Conservation (phyloP, 2,797 vertebrate species). For the Brachymystax lenok region DNA sequence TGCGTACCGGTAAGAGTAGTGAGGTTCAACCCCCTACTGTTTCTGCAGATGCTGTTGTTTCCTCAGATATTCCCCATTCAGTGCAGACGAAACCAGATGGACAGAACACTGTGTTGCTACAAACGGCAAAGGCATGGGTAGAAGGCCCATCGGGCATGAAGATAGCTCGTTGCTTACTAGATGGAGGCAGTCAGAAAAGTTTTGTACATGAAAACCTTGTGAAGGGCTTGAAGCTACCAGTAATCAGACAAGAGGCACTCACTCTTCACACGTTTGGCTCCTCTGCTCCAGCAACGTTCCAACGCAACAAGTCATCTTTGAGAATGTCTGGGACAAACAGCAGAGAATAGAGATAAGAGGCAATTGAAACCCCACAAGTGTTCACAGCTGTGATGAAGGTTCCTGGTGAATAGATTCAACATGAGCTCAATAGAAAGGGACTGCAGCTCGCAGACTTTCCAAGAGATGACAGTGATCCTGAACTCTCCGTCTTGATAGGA, state of each 20-base stretch:
- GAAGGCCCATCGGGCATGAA: not conserved
- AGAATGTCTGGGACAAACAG: constrained; percentile 13
- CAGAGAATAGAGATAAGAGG: constrained; percentile 2
- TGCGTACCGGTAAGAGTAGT: no score
- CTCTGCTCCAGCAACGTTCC: not conserved
- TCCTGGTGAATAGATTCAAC: constrained; percentile 17
- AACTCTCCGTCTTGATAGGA: constrained; percentile 19
- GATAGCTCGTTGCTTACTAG: constrained; percentile 13
- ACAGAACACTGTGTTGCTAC: constrained; percentile 6
- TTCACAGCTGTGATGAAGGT: constrained; percentile 20
- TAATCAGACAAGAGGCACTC: no score
- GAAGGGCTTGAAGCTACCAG: no score
- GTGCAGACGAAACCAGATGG: no score
- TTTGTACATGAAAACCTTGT: constrained; percentile 8
- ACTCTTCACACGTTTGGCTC: constrained; percentile 25
- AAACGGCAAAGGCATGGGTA: not conserved
- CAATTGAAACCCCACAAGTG: not conserved
- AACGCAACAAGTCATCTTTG: not conserved
- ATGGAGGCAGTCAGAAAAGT: constrained; percentile 19
- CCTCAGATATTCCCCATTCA: not conserved
- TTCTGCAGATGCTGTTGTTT: not conserved
- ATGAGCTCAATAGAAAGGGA: constrained; percentile 15
- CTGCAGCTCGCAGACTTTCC: constrained; percentile 21
- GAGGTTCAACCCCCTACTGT: no score
- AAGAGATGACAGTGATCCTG: not conserved